These are phyloP conservation scores for Anguilla rostrata DNA, from an alignment of 2,113 vertebrate species.

Conservation along the genomic window DNA sequence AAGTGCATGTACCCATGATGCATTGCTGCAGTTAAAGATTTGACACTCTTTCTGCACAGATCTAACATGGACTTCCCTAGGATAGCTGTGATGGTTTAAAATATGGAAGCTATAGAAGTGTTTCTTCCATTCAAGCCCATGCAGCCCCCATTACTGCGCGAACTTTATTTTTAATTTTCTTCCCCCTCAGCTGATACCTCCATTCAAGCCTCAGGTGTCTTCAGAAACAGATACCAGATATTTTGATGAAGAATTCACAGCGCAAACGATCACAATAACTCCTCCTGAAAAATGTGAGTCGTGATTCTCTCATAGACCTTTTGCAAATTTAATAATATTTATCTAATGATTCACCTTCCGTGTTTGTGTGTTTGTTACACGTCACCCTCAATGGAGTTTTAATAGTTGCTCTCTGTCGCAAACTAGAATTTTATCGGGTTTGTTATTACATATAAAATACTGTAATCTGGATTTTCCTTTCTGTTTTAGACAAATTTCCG, in stretches of 20 bases:
- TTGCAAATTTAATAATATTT: background rate
- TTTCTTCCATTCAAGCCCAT: background rate
- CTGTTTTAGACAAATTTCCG: background rate
- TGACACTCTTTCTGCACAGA: too few relatives aligned
- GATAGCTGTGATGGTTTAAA: too few relatives aligned
- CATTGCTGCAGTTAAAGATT: too few relatives aligned
- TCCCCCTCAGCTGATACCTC: constrained; percentile 68
- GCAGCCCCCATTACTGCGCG: constrained; percentile 8
- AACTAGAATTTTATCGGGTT: too few relatives aligned
- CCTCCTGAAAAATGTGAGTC: constrained; percentile 80
- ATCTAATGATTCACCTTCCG: background rate
- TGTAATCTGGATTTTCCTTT: background rate
- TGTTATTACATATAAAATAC: too few relatives aligned
- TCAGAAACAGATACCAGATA: constrained; percentile 82
- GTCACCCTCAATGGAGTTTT: background rate
- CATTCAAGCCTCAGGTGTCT: constrained; percentile 80
- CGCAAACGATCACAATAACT: constrained; percentile 81
- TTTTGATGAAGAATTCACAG: constrained; percentile 81
- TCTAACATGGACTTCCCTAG: too few relatives aligned
- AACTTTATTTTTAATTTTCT: constrained; percentile 5
- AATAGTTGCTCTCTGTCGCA: background rate
- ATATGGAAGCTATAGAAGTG: too few relatives aligned
- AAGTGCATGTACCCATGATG: too few relatives aligned
- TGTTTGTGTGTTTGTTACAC: constrained; percentile 8
- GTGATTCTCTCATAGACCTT: background rate